These are phyloP conservation scores for Squalus acanthias DNA, from an alignment of 2,797 vertebrate species.

Conservation along the genomic window DNA sequence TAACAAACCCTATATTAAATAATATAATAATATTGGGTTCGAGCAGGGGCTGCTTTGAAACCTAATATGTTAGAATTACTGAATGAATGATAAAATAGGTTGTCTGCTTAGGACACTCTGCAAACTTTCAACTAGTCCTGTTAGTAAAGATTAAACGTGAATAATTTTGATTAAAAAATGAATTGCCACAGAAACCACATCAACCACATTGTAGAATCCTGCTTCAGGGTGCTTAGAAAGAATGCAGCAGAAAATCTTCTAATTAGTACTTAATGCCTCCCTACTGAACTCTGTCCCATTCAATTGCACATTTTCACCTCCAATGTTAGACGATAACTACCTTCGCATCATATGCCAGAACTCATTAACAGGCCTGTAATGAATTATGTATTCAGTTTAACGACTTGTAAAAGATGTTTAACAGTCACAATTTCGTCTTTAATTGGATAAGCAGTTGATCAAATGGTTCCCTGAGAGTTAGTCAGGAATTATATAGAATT, in stretches of 20 bases:
- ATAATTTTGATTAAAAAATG: background rate
- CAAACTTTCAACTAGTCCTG: constrained; percentile 15
- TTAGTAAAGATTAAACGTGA: background rate
- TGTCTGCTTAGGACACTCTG: background rate
- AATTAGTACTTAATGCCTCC: constrained; percentile 90
- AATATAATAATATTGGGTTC: background rate
- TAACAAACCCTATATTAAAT: no score
- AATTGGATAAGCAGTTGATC: constrained; percentile 70
- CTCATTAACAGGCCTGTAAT: constrained; percentile 89
- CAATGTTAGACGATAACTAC: constrained; percentile 91
- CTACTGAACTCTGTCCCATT: constrained; percentile 82
- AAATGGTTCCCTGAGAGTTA: constrained; percentile 62
- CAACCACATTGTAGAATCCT: constrained; percentile 42
- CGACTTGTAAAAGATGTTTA: constrained; percentile 99
- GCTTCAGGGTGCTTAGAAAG: constrained; percentile 61
- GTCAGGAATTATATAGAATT: constrained; percentile 34
- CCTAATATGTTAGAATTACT: background rate
- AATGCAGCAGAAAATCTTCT: constrained; percentile 80
- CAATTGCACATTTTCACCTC: constrained; percentile 68
- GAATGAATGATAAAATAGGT: background rate
- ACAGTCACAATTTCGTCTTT: constrained; percentile 87
- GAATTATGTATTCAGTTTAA: constrained; percentile 87
- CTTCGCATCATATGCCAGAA: constrained; percentile 94
- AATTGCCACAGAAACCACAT: background rate
- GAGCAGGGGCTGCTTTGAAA: background rate